These are phyloP conservation scores for Stylophora pistillata DNA, from an alignment of 64 coral and sea anemone genomes.

Conservation along the genomic window DNA sequence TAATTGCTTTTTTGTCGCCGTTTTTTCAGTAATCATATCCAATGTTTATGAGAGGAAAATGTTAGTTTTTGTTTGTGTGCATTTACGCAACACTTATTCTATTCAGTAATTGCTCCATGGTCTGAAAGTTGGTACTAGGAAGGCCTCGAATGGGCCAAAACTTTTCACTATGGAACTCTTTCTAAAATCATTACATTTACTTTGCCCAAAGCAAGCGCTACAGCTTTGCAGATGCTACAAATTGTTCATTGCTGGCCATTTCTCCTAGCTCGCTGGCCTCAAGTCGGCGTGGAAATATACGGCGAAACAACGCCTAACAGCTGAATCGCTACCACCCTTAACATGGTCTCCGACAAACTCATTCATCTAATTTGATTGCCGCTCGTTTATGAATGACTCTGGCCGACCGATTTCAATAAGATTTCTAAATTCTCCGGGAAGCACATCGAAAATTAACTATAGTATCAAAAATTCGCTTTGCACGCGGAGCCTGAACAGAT, in stretches of 20 bases:
- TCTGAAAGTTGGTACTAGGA: background rate
- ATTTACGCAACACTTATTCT: too few relatives aligned
- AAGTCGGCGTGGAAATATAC: background rate
- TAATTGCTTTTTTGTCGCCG: too few relatives aligned
- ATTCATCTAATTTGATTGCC: too few relatives aligned
- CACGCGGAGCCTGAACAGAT: too few relatives aligned
- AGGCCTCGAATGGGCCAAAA: constrained; percentile 22
- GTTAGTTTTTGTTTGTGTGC: too few relatives aligned
- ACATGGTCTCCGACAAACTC: background rate
- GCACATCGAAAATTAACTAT: too few relatives aligned
- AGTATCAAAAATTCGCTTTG: too few relatives aligned
- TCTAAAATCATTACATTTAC: constrained; percentile 56
- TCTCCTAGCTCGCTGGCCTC: background rate
- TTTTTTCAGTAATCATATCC: too few relatives aligned
- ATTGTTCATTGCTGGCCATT: background rate
- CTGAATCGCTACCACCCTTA: background rate
- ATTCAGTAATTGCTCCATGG: background rate
- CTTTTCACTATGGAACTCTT: constrained; percentile 31
- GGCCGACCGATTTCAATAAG: too few relatives aligned
- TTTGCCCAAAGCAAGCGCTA: constrained; percentile 37
- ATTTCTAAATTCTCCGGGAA: too few relatives aligned
- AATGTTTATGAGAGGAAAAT: too few relatives aligned
- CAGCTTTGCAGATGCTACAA: background rate
- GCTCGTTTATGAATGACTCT: too few relatives aligned
- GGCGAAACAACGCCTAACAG: background rate